These are phyloP conservation scores for Dipodomys spectabilis DNA, from an alignment of 2,113 vertebrate genomes.

Conservation along the genomic window DNA sequence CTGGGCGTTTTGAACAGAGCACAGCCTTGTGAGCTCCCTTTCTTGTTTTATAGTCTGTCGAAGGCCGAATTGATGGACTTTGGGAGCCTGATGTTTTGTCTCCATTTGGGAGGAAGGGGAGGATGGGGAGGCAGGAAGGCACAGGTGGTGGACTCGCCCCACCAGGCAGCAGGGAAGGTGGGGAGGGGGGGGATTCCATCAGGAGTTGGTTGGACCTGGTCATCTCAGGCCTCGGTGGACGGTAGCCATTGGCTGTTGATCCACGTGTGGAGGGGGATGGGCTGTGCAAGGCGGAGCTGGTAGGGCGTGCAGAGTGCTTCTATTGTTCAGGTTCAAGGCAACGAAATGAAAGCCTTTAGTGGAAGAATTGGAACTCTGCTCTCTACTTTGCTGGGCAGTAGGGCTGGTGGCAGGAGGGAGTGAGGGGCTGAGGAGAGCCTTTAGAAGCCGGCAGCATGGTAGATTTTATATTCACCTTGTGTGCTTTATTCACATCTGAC, in stretches of 20 bases:
- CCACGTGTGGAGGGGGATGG: background rate
- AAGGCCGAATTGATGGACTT: background rate
- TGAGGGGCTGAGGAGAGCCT: background rate
- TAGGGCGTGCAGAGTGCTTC: background rate
- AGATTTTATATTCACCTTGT: background rate
- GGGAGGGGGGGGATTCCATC: background rate
- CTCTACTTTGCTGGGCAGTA: background rate
- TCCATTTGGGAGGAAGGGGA: background rate
- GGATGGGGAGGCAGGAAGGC: background rate
- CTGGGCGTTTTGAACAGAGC: background rate
- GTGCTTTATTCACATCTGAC: background rate
- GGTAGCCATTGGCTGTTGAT: background rate
- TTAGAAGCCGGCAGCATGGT: background rate
- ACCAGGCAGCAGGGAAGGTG: background rate
- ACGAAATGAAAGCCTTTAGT: background rate
- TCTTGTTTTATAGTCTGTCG: background rate
- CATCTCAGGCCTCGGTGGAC: background rate
- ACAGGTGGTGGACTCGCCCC: accelerated
- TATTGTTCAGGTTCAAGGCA: background rate
- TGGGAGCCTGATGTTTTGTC: background rate
- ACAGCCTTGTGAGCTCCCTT: background rate
- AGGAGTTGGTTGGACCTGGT: background rate
- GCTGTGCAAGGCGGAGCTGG: background rate
- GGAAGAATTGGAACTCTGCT: background rate
- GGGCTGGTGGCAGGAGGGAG: background rate